A percentile compares a stretch with the other conserved stretches of the same genome.
Conservation (phyloP, 2,888 invertebrate species). For the Drosophila maculinotata region DNA sequence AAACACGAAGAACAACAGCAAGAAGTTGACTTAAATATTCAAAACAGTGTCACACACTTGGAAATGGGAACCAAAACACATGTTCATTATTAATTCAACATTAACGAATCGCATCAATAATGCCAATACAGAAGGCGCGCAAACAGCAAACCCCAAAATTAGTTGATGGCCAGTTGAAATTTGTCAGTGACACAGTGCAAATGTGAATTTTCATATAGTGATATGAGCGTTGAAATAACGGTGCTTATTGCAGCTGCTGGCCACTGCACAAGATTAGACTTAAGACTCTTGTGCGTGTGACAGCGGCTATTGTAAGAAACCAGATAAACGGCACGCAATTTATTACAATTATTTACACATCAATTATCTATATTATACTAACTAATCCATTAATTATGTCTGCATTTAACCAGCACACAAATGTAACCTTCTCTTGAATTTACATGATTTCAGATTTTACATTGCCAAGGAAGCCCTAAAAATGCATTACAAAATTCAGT, state of each 20-base stretch:
- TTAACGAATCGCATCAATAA: conserved; percentile 30
- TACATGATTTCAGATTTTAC: background rate
- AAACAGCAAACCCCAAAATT: background rate
- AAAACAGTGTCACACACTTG: conserved; percentile 46
- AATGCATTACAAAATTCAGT: background rate
- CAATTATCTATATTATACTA: background rate
- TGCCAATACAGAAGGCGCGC: conserved; percentile 4
- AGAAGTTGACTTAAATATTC: conserved; percentile 59
- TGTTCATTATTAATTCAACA: conserved; percentile 65
- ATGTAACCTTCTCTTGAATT: background rate
- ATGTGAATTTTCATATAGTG: background rate
- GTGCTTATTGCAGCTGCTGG: conserved; percentile 97
- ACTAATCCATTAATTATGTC: background rate
- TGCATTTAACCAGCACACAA: background rate
- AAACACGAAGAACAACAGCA: background rate
- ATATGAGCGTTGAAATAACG: conserved; percentile 19
- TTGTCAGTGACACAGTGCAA: conserved; percentile 16
- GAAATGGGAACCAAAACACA: conserved; percentile 63
- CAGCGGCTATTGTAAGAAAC: conserved; percentile 97
- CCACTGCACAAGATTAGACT: conserved; percentile 98
- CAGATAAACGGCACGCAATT: conserved; percentile 58
- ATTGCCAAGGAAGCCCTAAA: conserved; percentile 4
- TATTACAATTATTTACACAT: background rate
- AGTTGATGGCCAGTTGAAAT: conserved; percentile 10
- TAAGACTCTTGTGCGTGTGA: conserved; percentile 99